A percentile compares a stretch with the other conserved stretches of the same genome.
phyloP scores from a whole-genome alignment of 2,888 invertebrate species.

The Parthenolecanium corni region DNA sequence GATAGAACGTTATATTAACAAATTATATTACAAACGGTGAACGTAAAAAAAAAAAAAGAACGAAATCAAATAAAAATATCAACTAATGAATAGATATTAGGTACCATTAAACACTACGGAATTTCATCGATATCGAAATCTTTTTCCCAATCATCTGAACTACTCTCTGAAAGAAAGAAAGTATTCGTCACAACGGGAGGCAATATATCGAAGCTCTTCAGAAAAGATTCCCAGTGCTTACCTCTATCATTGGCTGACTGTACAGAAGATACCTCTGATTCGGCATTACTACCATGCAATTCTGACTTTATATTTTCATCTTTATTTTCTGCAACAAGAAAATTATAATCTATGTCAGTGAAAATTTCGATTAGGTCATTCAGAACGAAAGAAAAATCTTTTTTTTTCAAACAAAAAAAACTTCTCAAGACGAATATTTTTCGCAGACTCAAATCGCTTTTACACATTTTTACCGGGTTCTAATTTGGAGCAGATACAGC shows the following conservation, averaged over 20 bases:
- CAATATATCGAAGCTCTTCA: neutral
- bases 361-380: too few species aligned
- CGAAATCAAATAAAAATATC: neutral
- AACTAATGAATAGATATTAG: neutral
- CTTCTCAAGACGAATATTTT: neutral
- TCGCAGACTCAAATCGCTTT: too few species aligned
- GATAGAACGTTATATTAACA: slow-evolving; percentile 16
- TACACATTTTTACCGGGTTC: neutral
- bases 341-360: neutral
- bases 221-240: neutral
- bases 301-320: slow-evolving; percentile 28
- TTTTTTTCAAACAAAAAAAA: neutral
- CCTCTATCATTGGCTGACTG: slow-evolving; percentile 16
- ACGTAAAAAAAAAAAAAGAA: slow-evolving; percentile 16
- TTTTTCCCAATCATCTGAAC: slow-evolving; percentile 46
- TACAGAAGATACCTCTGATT: slow-evolving; percentile 22
- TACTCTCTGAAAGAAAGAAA: slow-evolving; percentile 13
- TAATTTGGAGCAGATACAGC: slow-evolving; percentile 35
- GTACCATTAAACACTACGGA: slow-evolving; percentile 3
- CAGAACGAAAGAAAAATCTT: neutral
- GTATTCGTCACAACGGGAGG: neutral
- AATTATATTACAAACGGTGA: slow-evolving; percentile 13
- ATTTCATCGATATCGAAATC: slow-evolving; percentile 44
- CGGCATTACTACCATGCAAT: slow-evolving; percentile 22
- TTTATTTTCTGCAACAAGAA: slow-evolving; percentile 15